Evolutionary conservation across 1,140 invertebrate genomes (phyloP).

Genomic region (Leptoteleia sp.): DNA sequence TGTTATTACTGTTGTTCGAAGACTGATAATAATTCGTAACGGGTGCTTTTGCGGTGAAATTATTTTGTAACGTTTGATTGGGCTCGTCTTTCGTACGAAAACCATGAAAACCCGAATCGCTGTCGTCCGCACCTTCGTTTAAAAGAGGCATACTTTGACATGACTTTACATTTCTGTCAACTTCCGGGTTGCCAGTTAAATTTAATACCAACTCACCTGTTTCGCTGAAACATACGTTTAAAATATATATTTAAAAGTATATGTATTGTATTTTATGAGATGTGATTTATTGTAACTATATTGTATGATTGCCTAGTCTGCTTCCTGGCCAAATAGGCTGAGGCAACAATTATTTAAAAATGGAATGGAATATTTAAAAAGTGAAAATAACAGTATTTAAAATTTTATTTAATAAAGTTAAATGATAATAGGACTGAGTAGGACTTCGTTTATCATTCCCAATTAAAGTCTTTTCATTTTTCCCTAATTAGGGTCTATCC

Average conservation of each 20-base stretch:
- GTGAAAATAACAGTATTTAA: no score
- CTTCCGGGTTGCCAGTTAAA: neutral
- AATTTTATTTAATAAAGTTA: neutral
- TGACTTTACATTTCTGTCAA: neutral
- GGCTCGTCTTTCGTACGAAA: constrained; percentile 80
- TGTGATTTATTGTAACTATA: no score
- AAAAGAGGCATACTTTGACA: neutral
- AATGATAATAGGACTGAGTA: no score
- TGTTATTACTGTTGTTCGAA: neutral
- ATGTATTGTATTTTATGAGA: no score
- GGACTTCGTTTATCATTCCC: no score
- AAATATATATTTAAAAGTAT: constrained; percentile 1
- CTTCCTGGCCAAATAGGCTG: no score
- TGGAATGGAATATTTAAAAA: no score
- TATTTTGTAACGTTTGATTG: constrained; percentile 74
- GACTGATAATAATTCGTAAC: constrained; percentile 10
- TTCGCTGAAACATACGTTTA: constrained; percentile 52
- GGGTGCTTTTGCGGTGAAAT: constrained; percentile 42
- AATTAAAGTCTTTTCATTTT: no score
- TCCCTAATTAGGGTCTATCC: no score
- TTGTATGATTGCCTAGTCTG: no score
- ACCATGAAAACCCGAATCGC: constrained; percentile 83
- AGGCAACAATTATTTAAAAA: no score
- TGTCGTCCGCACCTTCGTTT: constrained; percentile 83
- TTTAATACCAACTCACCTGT: constrained; percentile 47